phyloP scores from a whole-genome alignment of 2,888 invertebrate genomes.

The Drosophila limbata region DNA sequence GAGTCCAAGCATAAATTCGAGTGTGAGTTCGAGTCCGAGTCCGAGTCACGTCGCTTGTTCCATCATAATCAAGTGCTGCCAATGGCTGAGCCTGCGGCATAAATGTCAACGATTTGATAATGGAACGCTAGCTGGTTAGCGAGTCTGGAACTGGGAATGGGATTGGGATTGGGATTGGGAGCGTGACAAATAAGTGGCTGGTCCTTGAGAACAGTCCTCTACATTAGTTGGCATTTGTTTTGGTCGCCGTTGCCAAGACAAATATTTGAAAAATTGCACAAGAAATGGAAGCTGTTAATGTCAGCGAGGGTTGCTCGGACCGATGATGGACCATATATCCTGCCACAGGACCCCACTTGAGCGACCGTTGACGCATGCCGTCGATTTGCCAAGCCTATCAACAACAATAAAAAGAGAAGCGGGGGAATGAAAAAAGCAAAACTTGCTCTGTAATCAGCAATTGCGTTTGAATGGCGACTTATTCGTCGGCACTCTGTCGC shows the following conservation, averaged over 20 bases:
- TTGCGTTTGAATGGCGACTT: slow-evolving; percentile 54
- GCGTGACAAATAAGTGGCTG: slow-evolving; percentile 70
- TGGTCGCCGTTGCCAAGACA: slow-evolving; percentile 53
- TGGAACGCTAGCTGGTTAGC: slow-evolving; percentile 51
- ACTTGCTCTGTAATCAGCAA: slow-evolving; percentile 39
- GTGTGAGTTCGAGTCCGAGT: slow-evolving; percentile 7
- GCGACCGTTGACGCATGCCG: slow-evolving; percentile 47
- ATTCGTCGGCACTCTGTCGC: slow-evolving; percentile 52
- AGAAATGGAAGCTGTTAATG: slow-evolving; percentile 66
- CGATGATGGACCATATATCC: slow-evolving; percentile 8
- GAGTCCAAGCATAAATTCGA: slow-evolving; percentile 2
- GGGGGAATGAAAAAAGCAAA: neutral
- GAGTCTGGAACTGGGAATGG: neutral
- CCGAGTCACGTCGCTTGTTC: slow-evolving; percentile 66
- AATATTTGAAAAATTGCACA: slow-evolving; percentile 77
- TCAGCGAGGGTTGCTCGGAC: slow-evolving; percentile 38
- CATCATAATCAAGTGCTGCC: slow-evolving; percentile 75
- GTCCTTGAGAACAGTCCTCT: slow-evolving; percentile 52
- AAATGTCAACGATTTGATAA: slow-evolving; percentile 80
- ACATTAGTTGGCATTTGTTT: slow-evolving; percentile 75
- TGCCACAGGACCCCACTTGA: slow-evolving; percentile 53
- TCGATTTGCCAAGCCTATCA: slow-evolving; percentile 62
- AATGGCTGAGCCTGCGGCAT: slow-evolving; percentile 69
- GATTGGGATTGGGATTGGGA: slow-evolving; percentile 1
- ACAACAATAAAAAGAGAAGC: slow-evolving; percentile 25